Conservation (phyloP, 2,113 vertebrate species). For the Tylochromis polylepis region DNA sequence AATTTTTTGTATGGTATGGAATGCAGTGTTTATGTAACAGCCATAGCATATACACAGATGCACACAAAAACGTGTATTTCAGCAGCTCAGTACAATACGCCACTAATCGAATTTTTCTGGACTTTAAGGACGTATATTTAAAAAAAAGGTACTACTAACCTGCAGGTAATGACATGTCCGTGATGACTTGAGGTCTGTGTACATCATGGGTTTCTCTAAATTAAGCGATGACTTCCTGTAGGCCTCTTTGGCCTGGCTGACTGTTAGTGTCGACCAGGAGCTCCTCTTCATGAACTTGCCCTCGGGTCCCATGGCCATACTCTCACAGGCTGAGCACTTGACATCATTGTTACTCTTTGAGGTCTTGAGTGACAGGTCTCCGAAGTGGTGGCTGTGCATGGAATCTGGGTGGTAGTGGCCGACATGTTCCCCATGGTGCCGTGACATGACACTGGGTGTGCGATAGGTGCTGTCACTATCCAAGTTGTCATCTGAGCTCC, state of each 20-base stretch:
- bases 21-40: neutral
- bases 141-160: constrained; percentile 66
- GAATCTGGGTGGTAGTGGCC: constrained; percentile 88
- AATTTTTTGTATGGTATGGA: neutral
- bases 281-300: constrained; percentile 95
- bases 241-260: constrained; percentile 98
- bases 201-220: constrained; percentile 89
- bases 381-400: constrained; percentile 82
- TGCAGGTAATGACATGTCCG: constrained; percentile 94
- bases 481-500: constrained; percentile 98
- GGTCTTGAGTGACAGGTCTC: constrained; percentile 90
- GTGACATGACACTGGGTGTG: constrained; percentile 83
- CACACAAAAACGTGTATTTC: neutral
- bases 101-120: neutral
- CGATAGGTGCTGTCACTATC: constrained; percentile 95
- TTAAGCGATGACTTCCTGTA: constrained; percentile 96
- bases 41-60: neutral
- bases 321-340: constrained; percentile 95
- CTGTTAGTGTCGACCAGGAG: constrained; percentile 97
- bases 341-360: constrained; percentile 97
- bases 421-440: constrained; percentile 82
- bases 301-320: constrained; percentile 86
- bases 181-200: constrained; percentile 85
- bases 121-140: neutral
- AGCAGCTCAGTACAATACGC: neutral